phyloP scores from a whole-genome alignment of 2,113 vertebrate species.

The Labrus mixtus region DNA sequence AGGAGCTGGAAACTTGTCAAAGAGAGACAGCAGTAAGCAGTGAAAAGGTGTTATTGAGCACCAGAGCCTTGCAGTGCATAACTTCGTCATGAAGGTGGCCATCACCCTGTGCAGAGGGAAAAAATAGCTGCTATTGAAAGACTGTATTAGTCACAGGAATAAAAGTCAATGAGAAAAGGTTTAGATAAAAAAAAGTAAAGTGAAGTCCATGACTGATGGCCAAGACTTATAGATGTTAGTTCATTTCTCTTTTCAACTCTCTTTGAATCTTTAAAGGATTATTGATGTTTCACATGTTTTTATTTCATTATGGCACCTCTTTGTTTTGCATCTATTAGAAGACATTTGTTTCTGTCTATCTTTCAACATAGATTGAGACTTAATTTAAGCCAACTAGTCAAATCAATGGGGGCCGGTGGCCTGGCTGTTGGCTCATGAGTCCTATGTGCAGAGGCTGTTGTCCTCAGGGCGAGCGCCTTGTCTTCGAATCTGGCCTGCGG shows the following conservation, averaged over 20 bases:
- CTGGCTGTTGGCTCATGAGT: too few species aligned
- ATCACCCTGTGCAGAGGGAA: conserved; percentile 20
- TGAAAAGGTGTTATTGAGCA: conserved; percentile 55
- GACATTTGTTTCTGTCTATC: too few species aligned
- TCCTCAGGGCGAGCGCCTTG: too few species aligned
- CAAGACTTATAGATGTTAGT: neutral
- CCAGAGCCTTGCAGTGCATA: conserved; percentile 25
- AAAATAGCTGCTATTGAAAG: conserved; percentile 48
- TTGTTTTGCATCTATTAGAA: too few species aligned
- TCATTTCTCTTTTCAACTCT: conserved; percentile 9
- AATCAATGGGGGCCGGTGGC: too few species aligned
- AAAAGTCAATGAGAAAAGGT: conserved; percentile 37
- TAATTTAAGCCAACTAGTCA: too few species aligned
- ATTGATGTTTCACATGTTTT: too few species aligned
- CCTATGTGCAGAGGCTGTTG: too few species aligned
- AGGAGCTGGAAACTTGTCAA: conserved; percentile 12
- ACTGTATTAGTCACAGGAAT: conserved; percentile 46
- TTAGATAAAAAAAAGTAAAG: conserved; percentile 26
- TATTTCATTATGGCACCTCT: too few species aligned
- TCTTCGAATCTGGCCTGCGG: too few species aligned
- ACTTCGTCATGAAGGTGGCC: conserved; percentile 44
- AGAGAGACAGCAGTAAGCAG: conserved; percentile 35
- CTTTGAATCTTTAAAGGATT: too few species aligned
- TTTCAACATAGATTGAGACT: too few species aligned
- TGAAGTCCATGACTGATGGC: conserved; percentile 38